These are phyloP conservation scores for Pelobates fuscus DNA, from an alignment of 2,113 vertebrate species.

Conservation along the genomic window DNA sequence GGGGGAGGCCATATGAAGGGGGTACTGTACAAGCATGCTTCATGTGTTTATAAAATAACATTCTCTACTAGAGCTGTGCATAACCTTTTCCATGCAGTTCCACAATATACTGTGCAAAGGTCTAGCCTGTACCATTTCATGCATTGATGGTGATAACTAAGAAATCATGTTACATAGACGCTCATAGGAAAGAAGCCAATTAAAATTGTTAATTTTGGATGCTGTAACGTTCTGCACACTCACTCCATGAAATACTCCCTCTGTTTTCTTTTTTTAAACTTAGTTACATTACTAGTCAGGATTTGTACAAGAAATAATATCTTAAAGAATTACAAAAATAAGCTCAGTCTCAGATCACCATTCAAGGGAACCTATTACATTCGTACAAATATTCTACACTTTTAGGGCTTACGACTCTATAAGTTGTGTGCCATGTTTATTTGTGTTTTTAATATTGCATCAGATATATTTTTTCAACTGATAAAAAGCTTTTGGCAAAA, in stretches of 20 bases:
- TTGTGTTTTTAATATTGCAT: no score
- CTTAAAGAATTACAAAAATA: no score
- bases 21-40: slow-evolving; percentile 16
- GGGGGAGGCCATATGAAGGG: slow-evolving; percentile 28
- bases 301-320: no score
- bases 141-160: slow-evolving; percentile 30
- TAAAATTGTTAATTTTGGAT: neutral
- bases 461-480: no score
- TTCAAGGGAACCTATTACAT: no score
- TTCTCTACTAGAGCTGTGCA: slow-evolving; percentile 24
- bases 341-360: no score
- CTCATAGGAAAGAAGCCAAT: slow-evolving; percentile 13
- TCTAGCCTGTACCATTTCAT: slow-evolving; percentile 30
- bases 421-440: no score
- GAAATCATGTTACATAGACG: slow-evolving; percentile 18
- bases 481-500: no score
- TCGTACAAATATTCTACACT: no score
- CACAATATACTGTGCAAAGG: slow-evolving; percentile 20
- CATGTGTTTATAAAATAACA: slow-evolving; percentile 37
- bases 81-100: slow-evolving; percentile 27
- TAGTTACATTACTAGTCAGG: no score
- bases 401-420: no score
- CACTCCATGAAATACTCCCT: slow-evolving; percentile 10
- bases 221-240: neutral
- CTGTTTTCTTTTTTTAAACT: slow-evolving; percentile 24